These are phyloP conservation scores for Pluvialis apricaria DNA, from an alignment of 2,113 vertebrate species.

Conservation along the genomic window DNA sequence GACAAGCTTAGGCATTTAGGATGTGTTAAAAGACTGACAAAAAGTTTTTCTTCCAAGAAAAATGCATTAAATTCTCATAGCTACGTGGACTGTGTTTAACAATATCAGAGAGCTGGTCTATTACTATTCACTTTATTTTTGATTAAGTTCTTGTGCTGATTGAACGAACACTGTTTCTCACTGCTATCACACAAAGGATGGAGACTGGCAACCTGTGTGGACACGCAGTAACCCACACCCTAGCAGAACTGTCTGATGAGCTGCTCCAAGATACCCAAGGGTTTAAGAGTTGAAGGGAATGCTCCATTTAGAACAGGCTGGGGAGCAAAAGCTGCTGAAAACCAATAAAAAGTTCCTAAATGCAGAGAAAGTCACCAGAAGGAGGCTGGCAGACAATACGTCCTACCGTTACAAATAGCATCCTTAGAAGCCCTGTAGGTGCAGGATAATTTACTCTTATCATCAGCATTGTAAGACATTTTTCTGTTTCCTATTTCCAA, in stretches of 20 bases:
- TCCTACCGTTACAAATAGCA: background rate
- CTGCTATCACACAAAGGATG: background rate
- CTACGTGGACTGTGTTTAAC: no score
- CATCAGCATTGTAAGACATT: background rate
- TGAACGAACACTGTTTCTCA: background rate
- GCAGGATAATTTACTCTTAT: conserved; percentile 5
- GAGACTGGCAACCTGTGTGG: background rate
- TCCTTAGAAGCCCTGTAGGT: background rate
- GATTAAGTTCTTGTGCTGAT: background rate
- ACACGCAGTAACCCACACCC: background rate
- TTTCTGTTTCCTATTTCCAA: background rate
- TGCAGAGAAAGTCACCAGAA: background rate
- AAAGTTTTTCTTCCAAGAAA: background rate
- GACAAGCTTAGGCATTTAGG: background rate
- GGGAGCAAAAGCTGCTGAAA: background rate
- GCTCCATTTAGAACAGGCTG: background rate
- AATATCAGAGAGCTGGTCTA: background rate
- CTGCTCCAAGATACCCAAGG: background rate
- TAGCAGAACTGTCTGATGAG: background rate
- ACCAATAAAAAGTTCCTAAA: background rate
- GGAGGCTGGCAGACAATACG: background rate
- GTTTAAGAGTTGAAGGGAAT: background rate
- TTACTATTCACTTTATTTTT: background rate
- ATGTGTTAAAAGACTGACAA: background rate
- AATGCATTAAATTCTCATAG: background rate